Percentiles rank a stretch among this genome's conserved stretches.
Conservation (phyloP, 2,797 vertebrate genomes). For the Notolepis coatsorum region DNA sequence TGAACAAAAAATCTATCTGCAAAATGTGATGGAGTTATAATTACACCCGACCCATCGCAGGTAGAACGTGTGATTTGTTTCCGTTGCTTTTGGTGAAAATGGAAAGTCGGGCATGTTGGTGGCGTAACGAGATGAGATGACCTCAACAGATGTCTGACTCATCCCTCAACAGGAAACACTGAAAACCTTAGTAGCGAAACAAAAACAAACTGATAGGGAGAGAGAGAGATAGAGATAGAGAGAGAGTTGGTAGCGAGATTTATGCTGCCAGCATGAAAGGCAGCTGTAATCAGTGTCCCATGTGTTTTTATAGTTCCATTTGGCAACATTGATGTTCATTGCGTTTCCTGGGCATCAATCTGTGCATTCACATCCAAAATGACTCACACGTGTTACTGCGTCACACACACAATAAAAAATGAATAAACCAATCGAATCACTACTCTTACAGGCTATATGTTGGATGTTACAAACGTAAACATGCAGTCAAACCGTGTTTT, state of each 20-base stretch:
- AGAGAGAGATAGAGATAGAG: conserved; percentile 30
- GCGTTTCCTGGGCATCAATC: not conserved
- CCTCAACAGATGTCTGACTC: conserved; percentile 54
- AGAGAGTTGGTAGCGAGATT: conserved; percentile 43
- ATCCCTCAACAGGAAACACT: conserved; percentile 25
- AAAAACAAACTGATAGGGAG: conserved; percentile 38
- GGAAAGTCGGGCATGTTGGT: not conserved
- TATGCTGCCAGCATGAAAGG: conserved; percentile 8
- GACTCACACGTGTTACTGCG: conserved; percentile 19
- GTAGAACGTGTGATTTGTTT: not conserved
- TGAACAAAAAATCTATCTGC: too few relatives aligned
- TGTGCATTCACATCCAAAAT: not conserved
- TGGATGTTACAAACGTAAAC: too few relatives aligned
- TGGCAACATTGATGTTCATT: conserved; percentile 1
- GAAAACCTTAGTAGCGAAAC: conserved; percentile 21
- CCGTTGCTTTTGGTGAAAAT: not conserved
- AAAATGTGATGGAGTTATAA: not conserved
- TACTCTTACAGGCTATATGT: too few relatives aligned
- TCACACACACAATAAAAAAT: too few relatives aligned
- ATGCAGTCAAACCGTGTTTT: not conserved
- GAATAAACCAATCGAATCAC: too few relatives aligned
- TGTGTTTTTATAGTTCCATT: conserved; percentile 19
- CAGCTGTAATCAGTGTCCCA: conserved; percentile 28
- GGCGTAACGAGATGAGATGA: conserved; percentile 36
- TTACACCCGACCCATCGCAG: not conserved